Conservation (phyloP, 2,113 vertebrate species). For the Psilopsiagon aymara region DNA sequence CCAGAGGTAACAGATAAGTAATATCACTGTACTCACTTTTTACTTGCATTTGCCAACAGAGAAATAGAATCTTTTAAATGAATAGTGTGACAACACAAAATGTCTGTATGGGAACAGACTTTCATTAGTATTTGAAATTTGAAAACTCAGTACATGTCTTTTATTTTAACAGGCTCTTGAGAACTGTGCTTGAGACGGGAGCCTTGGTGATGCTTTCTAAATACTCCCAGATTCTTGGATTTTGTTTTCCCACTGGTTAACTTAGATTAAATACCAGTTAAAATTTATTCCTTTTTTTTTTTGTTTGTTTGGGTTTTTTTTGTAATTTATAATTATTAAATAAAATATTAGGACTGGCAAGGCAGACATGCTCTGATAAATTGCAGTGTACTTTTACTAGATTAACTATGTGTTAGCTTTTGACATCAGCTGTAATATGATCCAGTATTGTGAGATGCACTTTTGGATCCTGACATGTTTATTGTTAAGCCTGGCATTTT, state of each 20-base stretch:
- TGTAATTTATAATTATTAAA: background rate
- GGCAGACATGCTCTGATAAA: background rate
- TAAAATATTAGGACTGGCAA: background rate
- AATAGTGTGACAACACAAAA: background rate
- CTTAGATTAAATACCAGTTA: background rate
- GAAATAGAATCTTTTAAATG: background rate
- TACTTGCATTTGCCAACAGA: background rate
- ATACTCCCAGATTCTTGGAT: background rate
- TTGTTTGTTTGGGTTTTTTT: constrained; percentile 21
- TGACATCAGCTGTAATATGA: constrained; percentile 57
- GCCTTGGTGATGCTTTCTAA: background rate
- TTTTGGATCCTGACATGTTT: constrained; percentile 38
- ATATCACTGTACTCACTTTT: background rate
- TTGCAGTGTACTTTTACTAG: constrained; percentile 22
- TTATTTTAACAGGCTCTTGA: background rate
- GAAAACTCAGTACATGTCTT: background rate
- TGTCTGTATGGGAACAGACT: background rate
- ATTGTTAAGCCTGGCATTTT: constrained; percentile 62
- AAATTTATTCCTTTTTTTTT: background rate
- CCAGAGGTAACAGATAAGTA: background rate
- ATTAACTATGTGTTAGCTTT: constrained; percentile 40
- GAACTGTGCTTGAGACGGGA: background rate
- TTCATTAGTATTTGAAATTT: background rate
- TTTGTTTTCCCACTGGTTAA: background rate
- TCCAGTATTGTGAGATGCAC: constrained; percentile 8